phyloP scores from a whole-genome alignment of 2,113 vertebrate genomes.

The Passer domesticus region DNA sequence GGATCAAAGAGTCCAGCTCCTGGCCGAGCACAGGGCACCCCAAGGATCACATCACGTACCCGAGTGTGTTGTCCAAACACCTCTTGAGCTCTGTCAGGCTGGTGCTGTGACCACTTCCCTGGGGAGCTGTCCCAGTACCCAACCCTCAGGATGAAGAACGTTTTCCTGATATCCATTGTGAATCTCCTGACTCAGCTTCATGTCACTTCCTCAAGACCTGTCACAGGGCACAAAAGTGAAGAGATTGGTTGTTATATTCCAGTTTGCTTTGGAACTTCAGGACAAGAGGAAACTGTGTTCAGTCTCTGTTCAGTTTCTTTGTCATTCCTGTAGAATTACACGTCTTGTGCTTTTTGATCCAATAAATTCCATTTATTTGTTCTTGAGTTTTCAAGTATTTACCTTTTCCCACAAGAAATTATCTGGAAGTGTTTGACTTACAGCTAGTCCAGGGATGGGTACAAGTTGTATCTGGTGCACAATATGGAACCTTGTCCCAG shows the following conservation, averaged over 20 bases:
- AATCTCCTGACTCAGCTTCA: not conserved
- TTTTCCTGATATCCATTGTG: not conserved
- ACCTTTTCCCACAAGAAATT: not conserved
- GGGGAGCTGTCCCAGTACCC: not conserved
- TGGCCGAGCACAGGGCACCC: fast-evolving
- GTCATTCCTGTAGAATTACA: not conserved
- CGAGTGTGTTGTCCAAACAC: fast-evolving
- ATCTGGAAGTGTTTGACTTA: not conserved
- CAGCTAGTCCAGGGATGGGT: not conserved
- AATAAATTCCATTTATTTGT: not conserved
- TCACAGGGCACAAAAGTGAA: not conserved
- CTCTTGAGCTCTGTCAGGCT: not conserved
- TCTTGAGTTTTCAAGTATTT: not conserved
- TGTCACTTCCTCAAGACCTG: not conserved
- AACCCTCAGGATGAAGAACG: not conserved
- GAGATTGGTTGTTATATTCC: not conserved
- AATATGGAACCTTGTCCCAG: not conserved
- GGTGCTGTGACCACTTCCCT: not conserved
- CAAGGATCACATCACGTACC: not conserved
- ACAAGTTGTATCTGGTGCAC: not conserved
- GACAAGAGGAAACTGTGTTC: not conserved
- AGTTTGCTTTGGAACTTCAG: not conserved
- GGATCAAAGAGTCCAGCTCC: not conserved
- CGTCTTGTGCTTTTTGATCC: not conserved
- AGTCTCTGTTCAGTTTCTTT: not conserved